Conservation (phyloP, 2,797 vertebrate species). For the Pogoniulus pusillus region DNA sequence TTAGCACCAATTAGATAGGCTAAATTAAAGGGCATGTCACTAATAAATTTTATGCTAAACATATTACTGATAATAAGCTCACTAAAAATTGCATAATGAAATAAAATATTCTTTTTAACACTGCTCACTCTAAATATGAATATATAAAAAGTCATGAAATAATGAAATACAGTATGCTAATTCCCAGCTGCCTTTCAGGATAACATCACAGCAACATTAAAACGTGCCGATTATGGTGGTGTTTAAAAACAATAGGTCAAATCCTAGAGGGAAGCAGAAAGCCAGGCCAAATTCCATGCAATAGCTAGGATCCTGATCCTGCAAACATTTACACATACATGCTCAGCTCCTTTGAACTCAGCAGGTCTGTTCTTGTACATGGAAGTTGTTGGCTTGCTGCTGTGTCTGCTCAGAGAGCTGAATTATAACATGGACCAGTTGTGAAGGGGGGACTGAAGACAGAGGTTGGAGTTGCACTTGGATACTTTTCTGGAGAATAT, state of each 20-base stretch:
- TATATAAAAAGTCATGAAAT: conserved; percentile 60
- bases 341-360: conserved; percentile 19
- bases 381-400: neutral
- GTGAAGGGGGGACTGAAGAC: neutral
- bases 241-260: conserved; percentile 61
- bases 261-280: conserved; percentile 25
- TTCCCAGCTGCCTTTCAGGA: conserved; percentile 57
- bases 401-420: neutral
- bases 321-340: conserved; percentile 3
- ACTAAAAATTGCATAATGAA: conserved; percentile 75
- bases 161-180: conserved; percentile 64
- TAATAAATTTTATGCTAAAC: conserved; percentile 84
- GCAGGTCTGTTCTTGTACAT: neutral
- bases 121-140: conserved; percentile 67
- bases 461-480: neutral
- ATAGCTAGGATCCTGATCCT: neutral
- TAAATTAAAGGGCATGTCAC: conserved; percentile 83
- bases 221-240: neutral
- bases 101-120: conserved; percentile 74
- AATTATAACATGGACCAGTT: neutral
- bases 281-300: conserved; percentile 6
- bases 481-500: neutral
- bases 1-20: conserved; percentile 82
- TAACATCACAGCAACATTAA: conserved; percentile 54
- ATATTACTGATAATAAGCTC: conserved; percentile 79